These are phyloP conservation scores for Dipodomys merriami DNA, from an alignment of 2,113 vertebrate species.

Conservation along the genomic window DNA sequence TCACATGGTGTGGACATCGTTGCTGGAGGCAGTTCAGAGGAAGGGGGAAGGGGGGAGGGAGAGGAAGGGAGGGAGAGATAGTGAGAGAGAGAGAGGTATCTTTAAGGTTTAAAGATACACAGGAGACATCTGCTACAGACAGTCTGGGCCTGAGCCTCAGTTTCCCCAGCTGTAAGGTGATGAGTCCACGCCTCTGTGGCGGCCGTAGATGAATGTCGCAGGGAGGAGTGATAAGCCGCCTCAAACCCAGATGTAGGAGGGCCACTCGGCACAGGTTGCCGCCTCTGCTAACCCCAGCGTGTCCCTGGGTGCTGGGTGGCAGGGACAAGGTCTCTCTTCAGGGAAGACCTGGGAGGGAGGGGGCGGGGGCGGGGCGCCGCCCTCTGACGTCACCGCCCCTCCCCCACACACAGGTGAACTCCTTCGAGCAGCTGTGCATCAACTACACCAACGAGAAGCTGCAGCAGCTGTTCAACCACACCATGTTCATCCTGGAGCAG, in stretches of 20 bases:
- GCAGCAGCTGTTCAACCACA: constrained; percentile 99
- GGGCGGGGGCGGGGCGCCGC: accelerated
- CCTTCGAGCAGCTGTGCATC: constrained; percentile 98
- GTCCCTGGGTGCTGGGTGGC: not conserved
- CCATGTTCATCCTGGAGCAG: constrained; percentile 98
- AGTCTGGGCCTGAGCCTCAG: not conserved
- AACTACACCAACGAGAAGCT: constrained; percentile 99
- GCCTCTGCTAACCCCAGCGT: not conserved
- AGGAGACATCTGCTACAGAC: not conserved
- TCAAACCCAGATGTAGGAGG: not conserved
- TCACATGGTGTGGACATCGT: not conserved
- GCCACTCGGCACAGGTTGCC: accelerated
- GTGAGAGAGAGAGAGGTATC: not conserved
- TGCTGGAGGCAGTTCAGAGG: not conserved
- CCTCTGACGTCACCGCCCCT: not conserved
- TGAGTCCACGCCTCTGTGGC: no score
- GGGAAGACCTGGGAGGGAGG: not conserved
- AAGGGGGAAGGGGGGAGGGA: not conserved
- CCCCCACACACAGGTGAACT: constrained; percentile 90
- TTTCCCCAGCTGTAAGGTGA: not conserved
- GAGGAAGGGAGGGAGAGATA: not conserved
- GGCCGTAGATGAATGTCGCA: not conserved
- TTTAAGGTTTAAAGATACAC: not conserved
- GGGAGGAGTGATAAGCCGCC: not conserved
- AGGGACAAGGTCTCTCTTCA: no score